A percentile compares a stretch with the other conserved stretches of the same genome.
These are phyloP conservation scores for Sclerodermus sp. DNA, from an alignment of 2,888 invertebrate genomes.

Conservation along the genomic window DNA sequence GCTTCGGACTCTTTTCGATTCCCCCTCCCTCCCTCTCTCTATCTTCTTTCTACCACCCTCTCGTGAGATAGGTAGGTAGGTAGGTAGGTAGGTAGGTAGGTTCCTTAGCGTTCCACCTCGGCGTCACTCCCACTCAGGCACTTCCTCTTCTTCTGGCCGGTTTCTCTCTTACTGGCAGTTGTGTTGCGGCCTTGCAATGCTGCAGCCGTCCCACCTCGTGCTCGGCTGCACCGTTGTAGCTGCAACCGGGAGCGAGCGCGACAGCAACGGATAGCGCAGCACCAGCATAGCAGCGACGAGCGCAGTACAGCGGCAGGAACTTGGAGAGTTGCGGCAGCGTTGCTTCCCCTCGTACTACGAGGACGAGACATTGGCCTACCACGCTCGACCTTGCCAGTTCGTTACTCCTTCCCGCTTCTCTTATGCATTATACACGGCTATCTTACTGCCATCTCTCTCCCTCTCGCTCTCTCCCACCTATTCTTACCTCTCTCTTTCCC, in stretches of 20 bases:
- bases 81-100: too few relatives aligned
- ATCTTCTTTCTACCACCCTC: background rate
- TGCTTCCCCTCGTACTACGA: constrained; percentile 39
- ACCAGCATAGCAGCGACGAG: constrained; percentile 11
- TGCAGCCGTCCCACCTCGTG: constrained; percentile 28
- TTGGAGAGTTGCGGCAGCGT: constrained; percentile 31
- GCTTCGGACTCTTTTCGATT: constrained; percentile 5
- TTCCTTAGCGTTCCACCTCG: constrained; percentile 14
- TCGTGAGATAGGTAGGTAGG: too few relatives aligned
- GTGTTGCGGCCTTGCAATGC: constrained; percentile 52
- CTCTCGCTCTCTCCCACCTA: constrained; percentile 14
- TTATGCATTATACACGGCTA: constrained; percentile 44
- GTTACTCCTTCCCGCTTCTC: constrained; percentile 52
- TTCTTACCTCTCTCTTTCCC: constrained; percentile 10
- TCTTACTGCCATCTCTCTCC: constrained; percentile 22
- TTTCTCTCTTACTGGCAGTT: constrained; percentile 42
- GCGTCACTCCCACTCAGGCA: constrained; percentile 24
- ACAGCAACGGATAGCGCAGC: background rate
- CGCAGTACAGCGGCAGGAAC: constrained; percentile 12
- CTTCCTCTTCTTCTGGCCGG: constrained; percentile 40
- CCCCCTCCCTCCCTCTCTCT: constrained; percentile 7
- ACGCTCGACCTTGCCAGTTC: constrained; percentile 57
- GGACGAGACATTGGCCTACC: constrained; percentile 56
- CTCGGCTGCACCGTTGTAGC: constrained; percentile 37
- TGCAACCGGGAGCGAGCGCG: constrained; percentile 12